Evolutionary conservation across 2,113 vertebrate species (phyloP).

Genomic region (Malurus melanocephalus): DNA sequence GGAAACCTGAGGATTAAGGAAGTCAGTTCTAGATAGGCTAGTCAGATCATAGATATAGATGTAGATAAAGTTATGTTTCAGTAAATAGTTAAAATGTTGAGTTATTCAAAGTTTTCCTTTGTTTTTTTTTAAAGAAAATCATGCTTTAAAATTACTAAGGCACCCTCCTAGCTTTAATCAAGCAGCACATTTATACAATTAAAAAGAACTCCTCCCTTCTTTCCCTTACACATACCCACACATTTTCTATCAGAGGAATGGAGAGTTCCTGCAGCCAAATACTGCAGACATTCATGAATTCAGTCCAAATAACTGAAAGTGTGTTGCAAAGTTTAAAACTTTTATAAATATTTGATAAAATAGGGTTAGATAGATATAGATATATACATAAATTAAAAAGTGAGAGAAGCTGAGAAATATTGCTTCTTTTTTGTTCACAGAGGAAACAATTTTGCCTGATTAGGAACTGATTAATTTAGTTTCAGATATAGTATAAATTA

Average conservation of each 20-base stretch:
- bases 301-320: not conserved
- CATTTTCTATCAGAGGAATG: not conserved
- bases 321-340: not conserved
- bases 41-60: too few species aligned
- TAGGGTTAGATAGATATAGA: not conserved
- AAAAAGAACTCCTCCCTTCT: not conserved
- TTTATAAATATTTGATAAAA: not conserved
- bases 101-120: not conserved
- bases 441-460: not conserved
- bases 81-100: not conserved
- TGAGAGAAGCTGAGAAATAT: not conserved
- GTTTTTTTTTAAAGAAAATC: not conserved
- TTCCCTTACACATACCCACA: not conserved
- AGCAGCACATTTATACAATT: not conserved
- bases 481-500: not conserved
- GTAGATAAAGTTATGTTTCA: not conserved
- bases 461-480: not conserved
- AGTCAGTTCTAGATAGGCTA: not conserved
- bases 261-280: not conserved
- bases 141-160: not conserved
- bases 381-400: not conserved
- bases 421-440: not conserved
- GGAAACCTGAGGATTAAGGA: not conserved
- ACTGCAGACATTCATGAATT: not conserved
- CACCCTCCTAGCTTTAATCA: not conserved